A percentile compares a stretch with the other conserved stretches of the same genome.
These are phyloP conservation scores for Conger conger DNA, from an alignment of 2,113 vertebrate genomes.

Conservation along the genomic window DNA sequence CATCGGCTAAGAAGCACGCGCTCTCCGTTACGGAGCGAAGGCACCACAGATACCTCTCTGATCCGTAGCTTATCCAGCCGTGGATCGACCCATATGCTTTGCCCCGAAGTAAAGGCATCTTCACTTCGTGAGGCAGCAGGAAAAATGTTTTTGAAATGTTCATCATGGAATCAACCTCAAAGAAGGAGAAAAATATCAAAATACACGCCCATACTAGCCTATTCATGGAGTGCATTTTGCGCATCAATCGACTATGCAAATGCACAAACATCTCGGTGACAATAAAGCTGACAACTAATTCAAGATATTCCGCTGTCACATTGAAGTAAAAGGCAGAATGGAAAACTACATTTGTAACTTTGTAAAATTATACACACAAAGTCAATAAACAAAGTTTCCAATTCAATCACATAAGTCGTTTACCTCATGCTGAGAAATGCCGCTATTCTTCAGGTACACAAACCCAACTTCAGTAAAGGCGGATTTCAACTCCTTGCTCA, in stretches of 20 bases:
- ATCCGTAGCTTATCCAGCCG: conserved; percentile 64
- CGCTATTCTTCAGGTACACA: conserved; percentile 66
- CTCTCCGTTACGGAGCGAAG: background rate
- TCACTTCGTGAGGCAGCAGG: conserved; percentile 59
- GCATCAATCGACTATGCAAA: too few relatives aligned
- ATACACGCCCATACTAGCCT: too few relatives aligned
- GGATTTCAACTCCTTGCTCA: conserved; percentile 47
- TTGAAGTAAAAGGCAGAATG: too few relatives aligned
- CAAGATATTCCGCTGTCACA: too few relatives aligned
- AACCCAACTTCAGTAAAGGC: conserved; percentile 65
- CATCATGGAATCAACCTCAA: conserved; percentile 61
- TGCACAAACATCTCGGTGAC: too few relatives aligned
- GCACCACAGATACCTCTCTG: conserved; percentile 55
- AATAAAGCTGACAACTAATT: too few relatives aligned
- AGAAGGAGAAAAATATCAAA: background rate
- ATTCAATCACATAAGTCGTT: too few relatives aligned
- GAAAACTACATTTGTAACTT: too few relatives aligned
- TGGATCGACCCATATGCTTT: conserved; percentile 46
- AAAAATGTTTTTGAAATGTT: conserved; percentile 60
- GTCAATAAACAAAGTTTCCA: too few relatives aligned
- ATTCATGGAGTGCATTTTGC: too few relatives aligned
- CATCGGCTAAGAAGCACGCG: background rate
- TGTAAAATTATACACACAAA: too few relatives aligned
- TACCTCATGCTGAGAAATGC: conserved; percentile 63
- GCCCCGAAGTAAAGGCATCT: conserved; percentile 50